Evolutionary conservation across 2,113 vertebrate species (phyloP), one percentile per base, ranked within the genome.

Genomic region (Hipposideros armiger): DNA sequence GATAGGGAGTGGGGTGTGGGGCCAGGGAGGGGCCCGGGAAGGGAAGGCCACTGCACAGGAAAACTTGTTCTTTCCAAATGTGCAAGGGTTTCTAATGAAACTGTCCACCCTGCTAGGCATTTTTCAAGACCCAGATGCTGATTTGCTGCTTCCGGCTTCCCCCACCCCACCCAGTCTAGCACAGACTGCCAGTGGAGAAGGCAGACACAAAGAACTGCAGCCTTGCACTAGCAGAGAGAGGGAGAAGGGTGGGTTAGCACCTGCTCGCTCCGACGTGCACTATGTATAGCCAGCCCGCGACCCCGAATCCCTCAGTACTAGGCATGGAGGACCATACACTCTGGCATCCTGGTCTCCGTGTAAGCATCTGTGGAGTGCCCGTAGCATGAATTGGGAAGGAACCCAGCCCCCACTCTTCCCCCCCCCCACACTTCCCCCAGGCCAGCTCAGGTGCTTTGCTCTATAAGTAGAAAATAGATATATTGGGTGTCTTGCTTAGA

Each of bases 181-280:
- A 90, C 96, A 92, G 96, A 92, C 92, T 5, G 45, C 0, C 28
- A 90, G 74, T 36, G 0, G 83, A 95, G 87, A 85, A 56, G 47
- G 58, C 95, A 97, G 94, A 97, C 97, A 97, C 97, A 98, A 97
- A 97, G 96, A 95, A 64, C 96, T 13, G 92, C 96, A 74, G 93
- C 76, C 56, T 20, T 15, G 85, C 28, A 58, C 62, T 11, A 3
- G 52, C 3, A 7, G 11, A 28, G 42, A 52, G 80, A 14, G 32
- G 50, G 50, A 74, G 89, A 45, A 45, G 85, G 84, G 56, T 3
- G 36, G 26, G 87, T 20, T 28, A 50, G 91, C 97, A 96, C 95
- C 96, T 97, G 91, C 94, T 13, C 0, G 42, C 58, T 58, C 77
- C 24, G 73, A 6, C 19, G 40, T 45, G 87, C n/a, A 4, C 22